These are phyloP conservation scores for Montipora capitata DNA, from an alignment of 92 coral and sea anemone species.

Conservation along the genomic window DNA sequence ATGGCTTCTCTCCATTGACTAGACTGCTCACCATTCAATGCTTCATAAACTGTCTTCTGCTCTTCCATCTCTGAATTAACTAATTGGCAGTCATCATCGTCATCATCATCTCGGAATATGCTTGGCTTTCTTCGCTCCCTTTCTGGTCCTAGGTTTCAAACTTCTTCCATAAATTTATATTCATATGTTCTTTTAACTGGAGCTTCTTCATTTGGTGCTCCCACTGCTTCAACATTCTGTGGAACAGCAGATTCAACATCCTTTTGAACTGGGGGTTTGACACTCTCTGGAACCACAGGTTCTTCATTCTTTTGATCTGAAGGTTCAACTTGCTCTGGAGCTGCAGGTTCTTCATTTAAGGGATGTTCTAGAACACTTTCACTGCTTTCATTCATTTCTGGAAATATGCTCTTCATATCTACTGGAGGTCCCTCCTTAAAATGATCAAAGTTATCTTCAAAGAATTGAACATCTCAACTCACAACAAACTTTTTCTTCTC, in stretches of 20 bases:
- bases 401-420: constrained; percentile 22
- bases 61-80: constrained; percentile 78
- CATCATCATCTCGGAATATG: constrained; percentile 36
- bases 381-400: constrained; percentile 46
- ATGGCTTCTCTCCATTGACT: no score
- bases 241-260: constrained; percentile 45
- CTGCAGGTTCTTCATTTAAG: constrained; percentile 22
- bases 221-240: constrained; percentile 66
- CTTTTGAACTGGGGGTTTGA: constrained; percentile 10
- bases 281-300: constrained; percentile 16
- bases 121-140: constrained; percentile 71
- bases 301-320: constrained; percentile 1
- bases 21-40: no score
- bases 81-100: constrained; percentile 67
- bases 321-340: neutral
- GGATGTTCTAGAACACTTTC: constrained; percentile 27
- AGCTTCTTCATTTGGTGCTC: constrained; percentile 64
- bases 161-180: constrained; percentile 25
- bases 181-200: neutral
- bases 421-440: neutral
- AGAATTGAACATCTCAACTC: constrained; percentile 22
- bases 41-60: constrained; percentile 73
- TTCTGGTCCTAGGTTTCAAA: constrained; percentile 63
- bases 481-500: no score
- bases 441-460: constrained; percentile 52